Evolutionary conservation across 1,140 invertebrate species (phyloP), one percentile per base, ranked within the genome.

Genomic region (Nasonia giraulti): DNA sequence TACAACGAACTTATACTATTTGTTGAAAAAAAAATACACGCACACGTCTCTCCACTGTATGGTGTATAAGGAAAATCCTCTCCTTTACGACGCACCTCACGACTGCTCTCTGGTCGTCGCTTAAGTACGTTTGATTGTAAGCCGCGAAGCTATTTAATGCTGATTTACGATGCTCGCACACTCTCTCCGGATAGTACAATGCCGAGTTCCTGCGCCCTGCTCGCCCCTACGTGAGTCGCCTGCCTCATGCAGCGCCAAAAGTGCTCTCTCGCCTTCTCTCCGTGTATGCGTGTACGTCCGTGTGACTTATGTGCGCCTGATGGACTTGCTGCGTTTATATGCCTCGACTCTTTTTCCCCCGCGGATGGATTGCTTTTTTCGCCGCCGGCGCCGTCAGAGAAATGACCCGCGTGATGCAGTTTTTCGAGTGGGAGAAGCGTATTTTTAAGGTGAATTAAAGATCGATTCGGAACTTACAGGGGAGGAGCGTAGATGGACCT

Each of bases 51-150:
- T 6, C 33, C 75, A 27, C 27, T 27, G 27, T 55, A 62, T 17
- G 12, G 20, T 77, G 14, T 4, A 17, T 14, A 62, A 33, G 23
- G 17, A 71, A 69, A 80, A 71, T 80, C 37, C n/a, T 44, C 68
- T 71, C 68, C 55, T 62, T 62, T 62, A 62, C 55, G 55, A 62
- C 55, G 5, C 55, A 62, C 17, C 73, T 40, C 73, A 33, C 73
- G 73, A 62, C 55, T 62, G 27, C 68, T 71, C 68, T 71, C 68
- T 11, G 20, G 68, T 71, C 79, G 74, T 71, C 77, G 87, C 37
- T 91, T 93, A 92, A 93, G 92, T 92, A 92, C 89, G 89, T 93
- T 93, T 92, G 91, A 93, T 92, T 92, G 92, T 93, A 92, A 93
- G 91, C 90, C 90, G 90, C 89, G 55, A 62, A 37, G 84, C 88